These are phyloP conservation scores for Falco peregrinus DNA, from an alignment of 2,797 vertebrate species.

Conservation along the genomic window DNA sequence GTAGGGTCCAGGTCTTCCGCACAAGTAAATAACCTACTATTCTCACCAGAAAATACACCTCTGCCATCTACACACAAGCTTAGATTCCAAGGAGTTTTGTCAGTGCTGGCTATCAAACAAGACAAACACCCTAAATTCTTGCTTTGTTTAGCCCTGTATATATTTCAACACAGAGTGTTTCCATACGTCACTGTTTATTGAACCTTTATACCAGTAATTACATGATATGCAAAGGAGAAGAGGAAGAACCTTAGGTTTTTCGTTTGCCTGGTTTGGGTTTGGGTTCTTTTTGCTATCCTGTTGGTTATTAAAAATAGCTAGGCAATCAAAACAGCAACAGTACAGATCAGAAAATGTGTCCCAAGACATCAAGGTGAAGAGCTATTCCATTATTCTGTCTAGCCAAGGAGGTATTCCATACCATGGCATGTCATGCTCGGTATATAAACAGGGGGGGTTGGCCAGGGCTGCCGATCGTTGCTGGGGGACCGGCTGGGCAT, in stretches of 20 bases:
- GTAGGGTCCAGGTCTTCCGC: neutral
- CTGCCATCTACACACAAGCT: neutral
- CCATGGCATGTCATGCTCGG: no score
- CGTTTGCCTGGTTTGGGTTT: neutral
- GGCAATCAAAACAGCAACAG: neutral
- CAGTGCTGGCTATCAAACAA: neutral
- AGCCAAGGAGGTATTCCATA: no score
- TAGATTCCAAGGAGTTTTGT: neutral
- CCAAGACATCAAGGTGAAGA: neutral
- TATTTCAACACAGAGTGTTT: neutral
- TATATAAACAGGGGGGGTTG: no score
- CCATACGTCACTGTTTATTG: neutral
- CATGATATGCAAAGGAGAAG: neutral
- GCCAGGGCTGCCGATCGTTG: no score
- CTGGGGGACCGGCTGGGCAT: no score
- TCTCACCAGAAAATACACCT: neutral
- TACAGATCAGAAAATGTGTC: neutral
- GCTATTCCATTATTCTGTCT: no score
- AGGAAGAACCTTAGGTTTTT: neutral
- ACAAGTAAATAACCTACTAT: neutral
- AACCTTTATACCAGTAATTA: neutral
- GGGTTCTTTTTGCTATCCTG: neutral
- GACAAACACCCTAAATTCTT: neutral
- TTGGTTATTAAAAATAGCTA: neutral
- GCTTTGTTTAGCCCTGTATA: neutral